phyloP scores from a whole-genome alignment of 2,888 invertebrate genomes.

The Lypha dubia region DNA sequence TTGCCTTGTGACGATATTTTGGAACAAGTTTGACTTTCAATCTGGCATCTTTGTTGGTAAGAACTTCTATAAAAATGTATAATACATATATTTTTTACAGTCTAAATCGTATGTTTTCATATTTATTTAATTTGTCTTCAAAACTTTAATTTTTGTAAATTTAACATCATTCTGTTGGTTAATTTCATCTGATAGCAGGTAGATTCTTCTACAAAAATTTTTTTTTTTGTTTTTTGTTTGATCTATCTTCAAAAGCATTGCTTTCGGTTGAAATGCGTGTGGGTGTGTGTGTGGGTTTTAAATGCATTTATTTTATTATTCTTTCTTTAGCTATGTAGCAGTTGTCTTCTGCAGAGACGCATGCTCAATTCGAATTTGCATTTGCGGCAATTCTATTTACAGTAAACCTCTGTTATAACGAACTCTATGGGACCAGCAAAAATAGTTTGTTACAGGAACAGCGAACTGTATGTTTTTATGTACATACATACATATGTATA shows the following conservation, averaged over 20 bases:
- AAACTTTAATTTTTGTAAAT: conserved; percentile 59
- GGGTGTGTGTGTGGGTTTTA: conserved; percentile 35
- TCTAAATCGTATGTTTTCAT: background rate
- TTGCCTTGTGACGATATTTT: no score
- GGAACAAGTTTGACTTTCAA: no score
- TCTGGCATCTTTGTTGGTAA: background rate
- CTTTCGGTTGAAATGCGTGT: background rate
- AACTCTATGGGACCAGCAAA: no score
- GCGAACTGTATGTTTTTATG: no score
- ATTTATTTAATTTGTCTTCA: conserved; percentile 39
- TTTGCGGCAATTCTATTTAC: conserved; percentile 38
- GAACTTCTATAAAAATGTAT: background rate
- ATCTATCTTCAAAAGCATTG: conserved; percentile 5
- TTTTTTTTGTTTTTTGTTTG: conserved; percentile 4
- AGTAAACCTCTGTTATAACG: no score
- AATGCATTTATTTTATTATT: conserved; percentile 41
- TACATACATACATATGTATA: no score
- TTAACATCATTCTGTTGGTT: conserved; percentile 68
- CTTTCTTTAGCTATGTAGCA: background rate
- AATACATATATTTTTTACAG: conserved; percentile 1
- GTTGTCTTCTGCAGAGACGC: conserved; percentile 11
- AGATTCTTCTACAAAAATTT: conserved; percentile 54
- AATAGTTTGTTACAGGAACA: no score
- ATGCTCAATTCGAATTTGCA: conserved; percentile 40
- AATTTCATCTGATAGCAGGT: conserved; percentile 73